These are phyloP conservation scores for Falco punctatus DNA, from an alignment of 2,113 vertebrate species.

Conservation along the genomic window DNA sequence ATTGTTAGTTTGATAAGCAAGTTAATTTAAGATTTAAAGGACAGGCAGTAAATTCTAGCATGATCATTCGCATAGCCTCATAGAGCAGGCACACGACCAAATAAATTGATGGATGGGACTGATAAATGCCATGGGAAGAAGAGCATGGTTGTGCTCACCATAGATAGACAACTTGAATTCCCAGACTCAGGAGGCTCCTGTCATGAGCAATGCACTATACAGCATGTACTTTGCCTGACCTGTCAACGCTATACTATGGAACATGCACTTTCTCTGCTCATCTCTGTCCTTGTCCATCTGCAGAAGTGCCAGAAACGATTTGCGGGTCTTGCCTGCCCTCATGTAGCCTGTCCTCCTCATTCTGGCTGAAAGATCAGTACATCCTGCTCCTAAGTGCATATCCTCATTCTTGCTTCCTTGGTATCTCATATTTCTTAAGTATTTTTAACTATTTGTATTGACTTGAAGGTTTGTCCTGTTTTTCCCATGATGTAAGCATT, in stretches of 20 bases:
- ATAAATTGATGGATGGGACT: constrained; percentile 12
- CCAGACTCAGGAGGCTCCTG: not conserved
- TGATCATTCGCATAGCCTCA: not conserved
- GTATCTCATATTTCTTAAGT: not conserved
- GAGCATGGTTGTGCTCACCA: not conserved
- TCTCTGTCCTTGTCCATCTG: not conserved
- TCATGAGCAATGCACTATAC: not conserved
- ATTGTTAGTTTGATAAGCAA: constrained; percentile 38
- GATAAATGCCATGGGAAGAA: not conserved
- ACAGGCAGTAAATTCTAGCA: constrained; percentile 41
- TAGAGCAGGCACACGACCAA: constrained; percentile 8
- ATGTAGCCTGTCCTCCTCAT: not conserved
- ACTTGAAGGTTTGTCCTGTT: not conserved
- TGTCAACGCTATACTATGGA: not conserved
- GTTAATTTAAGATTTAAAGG: constrained; percentile 65
- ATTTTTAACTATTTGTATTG: not conserved
- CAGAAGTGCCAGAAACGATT: not conserved
- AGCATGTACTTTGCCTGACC: constrained; percentile 23
- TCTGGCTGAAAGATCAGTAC: constrained; percentile 1
- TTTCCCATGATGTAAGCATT: rapidly evolving
- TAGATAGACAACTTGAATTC: not conserved
- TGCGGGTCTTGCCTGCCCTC: not conserved
- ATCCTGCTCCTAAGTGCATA: not conserved
- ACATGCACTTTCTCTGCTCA: not conserved
- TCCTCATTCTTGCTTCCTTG: not conserved